Conservation (phyloP, 2,797 vertebrate genomes). For the Diplodus sargus region DNA sequence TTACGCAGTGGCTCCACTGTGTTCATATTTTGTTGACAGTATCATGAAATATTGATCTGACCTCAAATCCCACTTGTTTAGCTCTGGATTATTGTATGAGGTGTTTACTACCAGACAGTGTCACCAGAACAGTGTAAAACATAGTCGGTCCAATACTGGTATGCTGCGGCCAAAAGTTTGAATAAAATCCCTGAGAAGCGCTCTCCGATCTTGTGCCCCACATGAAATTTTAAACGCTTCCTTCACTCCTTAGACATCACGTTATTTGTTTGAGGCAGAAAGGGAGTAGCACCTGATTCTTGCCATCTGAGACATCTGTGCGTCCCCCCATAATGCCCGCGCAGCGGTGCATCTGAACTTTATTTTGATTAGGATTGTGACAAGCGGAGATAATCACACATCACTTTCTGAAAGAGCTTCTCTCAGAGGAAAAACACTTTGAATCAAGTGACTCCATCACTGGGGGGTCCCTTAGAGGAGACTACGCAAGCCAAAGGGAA, state of each 20-base stretch:
- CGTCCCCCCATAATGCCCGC: slow-evolving; percentile 17
- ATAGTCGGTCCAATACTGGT: slow-evolving; percentile 14
- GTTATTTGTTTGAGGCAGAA: slow-evolving; percentile 45
- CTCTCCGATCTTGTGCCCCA: slow-evolving; percentile 12
- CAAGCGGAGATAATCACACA: slow-evolving; percentile 54
- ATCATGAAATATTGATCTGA: slow-evolving; percentile 46
- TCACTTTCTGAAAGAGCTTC: slow-evolving; percentile 50
- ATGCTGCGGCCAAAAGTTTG: slow-evolving; percentile 39
- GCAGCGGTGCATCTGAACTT: slow-evolving; percentile 26
- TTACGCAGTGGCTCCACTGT: slow-evolving; percentile 3
- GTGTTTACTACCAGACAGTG: slow-evolving; percentile 25
- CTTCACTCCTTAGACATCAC: slow-evolving; percentile 32
- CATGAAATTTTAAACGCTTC: slow-evolving; percentile 32
- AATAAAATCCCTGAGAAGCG: slow-evolving; percentile 28
- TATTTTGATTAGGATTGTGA: slow-evolving; percentile 62
- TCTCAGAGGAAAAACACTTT: slow-evolving; percentile 55
- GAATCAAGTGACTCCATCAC: slow-evolving; percentile 58
- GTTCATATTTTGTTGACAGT: slow-evolving; percentile 32
- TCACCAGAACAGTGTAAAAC: slow-evolving; percentile 23
- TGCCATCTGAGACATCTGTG: slow-evolving; percentile 52
- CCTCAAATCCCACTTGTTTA: slow-evolving; percentile 41
- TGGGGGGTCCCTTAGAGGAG: slow-evolving; percentile 56
- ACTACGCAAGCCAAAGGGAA: slow-evolving; percentile 32
- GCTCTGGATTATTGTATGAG: slow-evolving; percentile 48
- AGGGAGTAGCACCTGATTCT: slow-evolving; percentile 45